A percentile compares a stretch with the other conserved stretches of the same genome.
These are phyloP conservation scores for Sphenodon punctatus DNA, from an alignment of 2,797 vertebrate genomes.

Conservation along the genomic window DNA sequence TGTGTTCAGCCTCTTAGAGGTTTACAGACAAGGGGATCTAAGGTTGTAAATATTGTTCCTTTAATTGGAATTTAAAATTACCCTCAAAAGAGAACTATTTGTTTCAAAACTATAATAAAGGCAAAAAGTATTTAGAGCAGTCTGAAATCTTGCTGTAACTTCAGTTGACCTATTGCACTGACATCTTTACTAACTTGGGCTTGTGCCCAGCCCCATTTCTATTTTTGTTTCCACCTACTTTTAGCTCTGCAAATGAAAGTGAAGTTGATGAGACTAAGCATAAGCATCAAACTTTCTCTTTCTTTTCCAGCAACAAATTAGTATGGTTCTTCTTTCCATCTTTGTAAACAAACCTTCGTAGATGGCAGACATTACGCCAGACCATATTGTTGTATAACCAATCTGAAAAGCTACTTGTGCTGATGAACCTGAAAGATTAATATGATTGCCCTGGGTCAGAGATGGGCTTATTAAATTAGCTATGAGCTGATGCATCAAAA, in stretches of 20 bases:
- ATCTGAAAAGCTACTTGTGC: background rate
- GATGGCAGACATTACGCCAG: background rate
- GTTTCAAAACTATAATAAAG: background rate
- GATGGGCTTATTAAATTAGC: background rate
- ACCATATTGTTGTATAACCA: background rate
- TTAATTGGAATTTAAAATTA: background rate
- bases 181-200: background rate
- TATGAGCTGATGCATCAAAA: background rate
- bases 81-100: background rate
- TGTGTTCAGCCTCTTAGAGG: too few species aligned
- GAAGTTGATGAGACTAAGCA: background rate
- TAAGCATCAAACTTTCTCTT: background rate
- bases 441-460: background rate
- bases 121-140: accelerated
- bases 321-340: background rate
- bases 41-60: background rate
- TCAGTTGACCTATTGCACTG: accelerated
- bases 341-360: slow-evolving; percentile 10
- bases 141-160: background rate
- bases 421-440: background rate
- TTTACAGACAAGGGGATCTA: too few species aligned
- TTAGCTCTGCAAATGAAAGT: slow-evolving; percentile 4
- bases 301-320: background rate
- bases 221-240: background rate
- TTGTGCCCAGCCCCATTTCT: background rate